A percentile compares a stretch with the other conserved stretches of the same genome.
Conservation (phyloP, 2,888 invertebrate genomes). For the Muschampia plurimacula region DNA sequence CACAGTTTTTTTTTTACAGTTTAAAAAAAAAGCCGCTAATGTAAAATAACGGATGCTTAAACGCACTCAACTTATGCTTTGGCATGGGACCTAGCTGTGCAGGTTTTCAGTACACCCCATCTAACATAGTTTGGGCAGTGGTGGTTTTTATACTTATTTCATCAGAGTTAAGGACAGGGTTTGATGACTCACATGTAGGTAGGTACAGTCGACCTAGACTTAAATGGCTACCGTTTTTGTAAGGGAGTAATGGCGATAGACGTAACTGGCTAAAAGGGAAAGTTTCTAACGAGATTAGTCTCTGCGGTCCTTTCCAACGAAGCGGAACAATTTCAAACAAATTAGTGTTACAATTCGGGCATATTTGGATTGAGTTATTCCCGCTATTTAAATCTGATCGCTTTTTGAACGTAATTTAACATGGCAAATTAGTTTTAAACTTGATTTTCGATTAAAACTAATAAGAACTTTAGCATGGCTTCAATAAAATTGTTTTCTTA, state of each 20-base stretch:
- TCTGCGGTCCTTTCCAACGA: conserved; percentile 29
- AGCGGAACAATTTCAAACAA: conserved; percentile 47
- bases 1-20: too few relatives aligned
- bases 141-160: too few relatives aligned
- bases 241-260: conserved; percentile 22
- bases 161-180: neutral
- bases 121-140: too few relatives aligned
- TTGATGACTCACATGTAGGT: conserved; percentile 5
- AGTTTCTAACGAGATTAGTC: conserved; percentile 30
- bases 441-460: neutral
- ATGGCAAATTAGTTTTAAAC: conserved; percentile 1
- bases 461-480: too few relatives aligned
- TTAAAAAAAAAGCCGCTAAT: too few relatives aligned
- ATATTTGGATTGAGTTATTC: conserved; percentile 37
- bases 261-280: conserved; percentile 31
- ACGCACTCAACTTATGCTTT: too few relatives aligned
- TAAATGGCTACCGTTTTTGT: conserved; percentile 28
- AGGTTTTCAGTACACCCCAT: too few relatives aligned
- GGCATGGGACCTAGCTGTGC: too few relatives aligned
- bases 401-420: conserved; percentile 9
- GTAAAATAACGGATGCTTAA: too few relatives aligned
- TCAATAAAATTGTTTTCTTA: too few relatives aligned
- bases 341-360: conserved; percentile 40
- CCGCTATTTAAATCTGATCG: conserved; percentile 17
- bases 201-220: conserved; percentile 3